A percentile compares a stretch with the other conserved stretches of the same genome.
Evolutionary conservation across 2,888 invertebrate species (phyloP).

Genomic region (Nebria brevicollis): DNA sequence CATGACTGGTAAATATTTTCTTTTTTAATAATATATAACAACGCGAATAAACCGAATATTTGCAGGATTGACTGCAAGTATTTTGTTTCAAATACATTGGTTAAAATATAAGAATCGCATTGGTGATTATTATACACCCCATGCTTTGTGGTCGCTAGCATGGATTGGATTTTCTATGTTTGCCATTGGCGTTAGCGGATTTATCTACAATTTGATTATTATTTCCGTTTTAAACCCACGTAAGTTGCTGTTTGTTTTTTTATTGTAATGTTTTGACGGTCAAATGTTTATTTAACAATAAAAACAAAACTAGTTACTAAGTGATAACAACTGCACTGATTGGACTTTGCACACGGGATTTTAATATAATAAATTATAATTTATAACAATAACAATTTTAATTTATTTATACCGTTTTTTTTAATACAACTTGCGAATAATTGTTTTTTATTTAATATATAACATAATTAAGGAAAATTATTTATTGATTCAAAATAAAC

Average conservation of each 20-base stretch:
- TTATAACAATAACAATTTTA: too few relatives aligned
- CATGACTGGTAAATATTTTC: conserved; percentile 48
- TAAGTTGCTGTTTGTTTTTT: conserved; percentile 54
- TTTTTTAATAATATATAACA: neutral
- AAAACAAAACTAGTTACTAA: neutral
- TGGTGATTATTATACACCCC: conserved; percentile 66
- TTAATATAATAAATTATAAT: neutral
- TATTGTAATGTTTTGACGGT: neutral
- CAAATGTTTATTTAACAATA: neutral
- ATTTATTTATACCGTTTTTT: too few relatives aligned
- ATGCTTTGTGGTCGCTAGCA: conserved; percentile 64
- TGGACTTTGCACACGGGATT: neutral
- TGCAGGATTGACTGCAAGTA: neutral
- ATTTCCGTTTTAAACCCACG: conserved; percentile 64
- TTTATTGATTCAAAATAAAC: too few relatives aligned
- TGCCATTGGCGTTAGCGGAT: conserved; percentile 63
- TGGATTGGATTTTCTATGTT: conserved; percentile 66
- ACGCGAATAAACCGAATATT: conserved; percentile 16
- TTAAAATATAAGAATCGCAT: conserved; percentile 54
- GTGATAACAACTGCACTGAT: neutral
- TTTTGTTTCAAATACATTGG: conserved; percentile 50
- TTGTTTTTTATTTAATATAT: too few relatives aligned
- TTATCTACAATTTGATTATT: conserved; percentile 64
- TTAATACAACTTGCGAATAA: too few relatives aligned
- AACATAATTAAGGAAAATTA: too few relatives aligned